Conservation (phyloP, 2,113 vertebrate genomes). For the Mormyrus lacerda region DNA sequence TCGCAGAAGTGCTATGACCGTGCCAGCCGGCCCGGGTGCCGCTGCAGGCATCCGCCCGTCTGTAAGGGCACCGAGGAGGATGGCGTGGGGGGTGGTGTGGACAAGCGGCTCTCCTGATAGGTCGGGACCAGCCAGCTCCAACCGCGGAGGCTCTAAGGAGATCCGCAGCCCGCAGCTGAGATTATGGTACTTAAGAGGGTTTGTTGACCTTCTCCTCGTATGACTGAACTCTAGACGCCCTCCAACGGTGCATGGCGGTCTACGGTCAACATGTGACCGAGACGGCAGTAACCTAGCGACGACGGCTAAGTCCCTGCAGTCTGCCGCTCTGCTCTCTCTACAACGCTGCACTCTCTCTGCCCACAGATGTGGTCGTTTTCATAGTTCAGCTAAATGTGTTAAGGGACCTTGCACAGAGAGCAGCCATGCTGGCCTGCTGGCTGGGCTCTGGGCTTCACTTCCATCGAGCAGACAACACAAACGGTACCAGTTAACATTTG, state of each 20-base stretch:
- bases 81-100: slow-evolving; percentile 55
- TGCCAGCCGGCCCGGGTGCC: slow-evolving; percentile 82
- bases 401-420: not conserved
- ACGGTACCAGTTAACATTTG: not conserved
- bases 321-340: slow-evolving; percentile 43
- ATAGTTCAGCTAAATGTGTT: not conserved
- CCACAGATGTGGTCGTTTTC: not conserved
- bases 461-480: not conserved
- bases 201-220: slow-evolving; percentile 14
- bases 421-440: not conserved
- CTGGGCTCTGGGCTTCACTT: not conserved
- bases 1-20: slow-evolving; percentile 88
- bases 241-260: not conserved
- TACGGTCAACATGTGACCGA: slow-evolving; percentile 6
- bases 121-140: too few relatives aligned
- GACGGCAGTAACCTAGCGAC: slow-evolving; percentile 18
- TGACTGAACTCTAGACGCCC: not conserved
- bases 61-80: slow-evolving; percentile 73
- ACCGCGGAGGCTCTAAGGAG: not conserved
- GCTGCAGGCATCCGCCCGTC: slow-evolving; percentile 83
- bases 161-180: slow-evolving; percentile 34
- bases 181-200: slow-evolving; percentile 63
- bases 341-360: slow-evolving; percentile 29
- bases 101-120: slow-evolving; percentile 56
- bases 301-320: slow-evolving; percentile 39